Base-by-base conservation (phyloP, 2,888 invertebrate genomes). In the Chalcosyrphus nemorum region DNA sequence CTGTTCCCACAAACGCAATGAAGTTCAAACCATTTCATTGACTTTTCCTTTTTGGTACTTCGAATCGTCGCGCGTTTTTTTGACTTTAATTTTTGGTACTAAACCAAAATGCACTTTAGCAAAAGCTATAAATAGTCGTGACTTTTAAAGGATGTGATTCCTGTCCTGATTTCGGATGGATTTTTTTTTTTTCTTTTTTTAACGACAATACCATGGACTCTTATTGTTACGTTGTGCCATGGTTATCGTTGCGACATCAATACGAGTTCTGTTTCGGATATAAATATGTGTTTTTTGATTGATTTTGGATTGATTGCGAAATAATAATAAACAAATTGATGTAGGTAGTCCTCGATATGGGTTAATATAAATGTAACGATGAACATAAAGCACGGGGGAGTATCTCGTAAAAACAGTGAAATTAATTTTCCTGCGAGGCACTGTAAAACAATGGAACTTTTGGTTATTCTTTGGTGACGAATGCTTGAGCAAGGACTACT, bases 21-120 rank as follows among this genome's bases (percentile, higher is more conserved):
- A 0, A 27, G 41, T 59, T 59, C 59, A 43, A 59, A 9, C 15
- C 24, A 27, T 59, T 59, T 59, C 41, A 9, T 59, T 59, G 59
- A 41, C 41, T 52, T 52, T 27, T 27, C 52, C 27, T 5, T 15
- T 27, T 15, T 52, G 24, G n/a, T n/a, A n/a, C n/a, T n/a, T n/a
- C 0, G 24, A 15, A 15, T 6, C 1, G n/a, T 3, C 24, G 2
- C n/a, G n/a, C 9, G 6, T 4, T 24, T 13, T n/a, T 52, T 1
- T 11, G 27, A 1, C 2, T 35, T 35, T 19, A 17, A 56, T 56
- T 56, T 7, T 45, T 19, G 19, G 2, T 17, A 43, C 43, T 17
- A 9, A 17, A 19, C 19, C n/a, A 3, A 45, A 19, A 45, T 45
- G 19, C 45, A 45, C 19, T 45, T 43, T 17, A 2, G 43, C 7